Evolutionary conservation across 2,113 vertebrate genomes (phyloP), one percentile per base, ranked within the genome.

Genomic region (Cyrtonyx montezumae): DNA sequence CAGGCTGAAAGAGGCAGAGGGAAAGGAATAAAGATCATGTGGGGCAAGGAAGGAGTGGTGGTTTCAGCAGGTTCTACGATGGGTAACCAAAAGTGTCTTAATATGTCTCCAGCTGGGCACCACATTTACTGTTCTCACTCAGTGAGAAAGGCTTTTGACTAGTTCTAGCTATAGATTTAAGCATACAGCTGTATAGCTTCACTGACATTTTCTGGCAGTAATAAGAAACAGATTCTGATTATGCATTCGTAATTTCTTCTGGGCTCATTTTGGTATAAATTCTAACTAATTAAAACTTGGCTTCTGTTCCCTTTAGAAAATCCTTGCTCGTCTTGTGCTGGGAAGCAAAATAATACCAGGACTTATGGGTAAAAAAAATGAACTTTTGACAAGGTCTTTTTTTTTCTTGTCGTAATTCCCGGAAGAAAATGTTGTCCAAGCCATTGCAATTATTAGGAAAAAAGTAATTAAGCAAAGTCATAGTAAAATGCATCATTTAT

Each of bases 331-430:
- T 79, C 84, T 91, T 84, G 36, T 91, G 14, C 46, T 66, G 25
- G 46, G 37, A 80, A 70, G 13, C 17, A 75, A 84, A 65, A 56
- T 66, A 56, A 23, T 69, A 63, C 9, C 8, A 49, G 14, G 13
- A 30, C 49, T 22, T 82, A 58, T 23, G 32, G 30, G 61, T 11
- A 65, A 65, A 73, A 73, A 62, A 43, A 63, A 13, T 1, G 13
- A 73, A 10, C 25, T 81, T 79, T 69, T 51, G 19, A 32, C 67
- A 65, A 65, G 85, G 40, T 83, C 4, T 88, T 37, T 59, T 3
- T 55, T 69, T 95, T 82, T 95, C 79, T 88, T 34, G 16, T 86
- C 32, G 34, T 86, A 88, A 78, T 93, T 91, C 73, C 83, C 78
- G 73, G 85, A 84, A 92, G 58, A 95, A 75, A 7, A 91, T 61